Evolutionary conservation across 2,888 invertebrate genomes (phyloP).

Genomic region (Melangyna quadrimaculata): DNA sequence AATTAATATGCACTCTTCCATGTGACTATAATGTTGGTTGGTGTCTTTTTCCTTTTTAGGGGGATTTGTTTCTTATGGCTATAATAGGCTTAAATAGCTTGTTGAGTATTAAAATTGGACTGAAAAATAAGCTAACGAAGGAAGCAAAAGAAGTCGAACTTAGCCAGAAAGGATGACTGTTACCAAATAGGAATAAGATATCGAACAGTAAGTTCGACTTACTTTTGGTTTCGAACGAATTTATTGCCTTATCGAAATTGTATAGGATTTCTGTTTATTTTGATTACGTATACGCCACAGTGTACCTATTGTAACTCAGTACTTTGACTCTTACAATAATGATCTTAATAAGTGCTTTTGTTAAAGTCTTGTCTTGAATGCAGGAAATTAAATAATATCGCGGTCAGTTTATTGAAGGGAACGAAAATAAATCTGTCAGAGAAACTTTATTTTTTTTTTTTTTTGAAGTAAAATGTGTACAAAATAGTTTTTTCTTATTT

Average conservation of each 20-base stretch:
- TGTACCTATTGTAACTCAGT: background rate
- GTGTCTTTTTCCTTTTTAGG: constrained; percentile 34
- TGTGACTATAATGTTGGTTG: constrained; percentile 1
- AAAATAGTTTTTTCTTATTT: too few species aligned
- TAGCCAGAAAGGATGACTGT: background rate
- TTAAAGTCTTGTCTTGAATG: background rate
- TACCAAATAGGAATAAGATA: constrained; percentile 16
- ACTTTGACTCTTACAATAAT: background rate
- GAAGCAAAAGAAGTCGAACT: constrained; percentile 11
- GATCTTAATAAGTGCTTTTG: background rate
- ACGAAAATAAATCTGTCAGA: too few species aligned
- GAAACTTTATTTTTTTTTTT: too few species aligned
- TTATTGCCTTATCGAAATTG: constrained; percentile 27
- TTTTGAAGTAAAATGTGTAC: too few species aligned
- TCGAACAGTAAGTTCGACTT: constrained; percentile 18
- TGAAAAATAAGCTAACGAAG: constrained; percentile 4
- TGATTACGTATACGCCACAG: constrained; percentile 55
- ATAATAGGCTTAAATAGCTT: constrained; percentile 11
- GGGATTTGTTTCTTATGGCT: constrained; percentile 8
- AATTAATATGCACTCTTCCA: constrained; percentile 50
- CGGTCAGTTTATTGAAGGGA: too few species aligned
- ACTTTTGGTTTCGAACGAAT: constrained; percentile 36
- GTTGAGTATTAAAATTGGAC: constrained; percentile 37
- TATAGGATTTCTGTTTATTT: background rate
- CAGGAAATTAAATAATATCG: background rate